Conservation (phyloP, 2,888 invertebrate species). For the Agapostemon virescens region DNA sequence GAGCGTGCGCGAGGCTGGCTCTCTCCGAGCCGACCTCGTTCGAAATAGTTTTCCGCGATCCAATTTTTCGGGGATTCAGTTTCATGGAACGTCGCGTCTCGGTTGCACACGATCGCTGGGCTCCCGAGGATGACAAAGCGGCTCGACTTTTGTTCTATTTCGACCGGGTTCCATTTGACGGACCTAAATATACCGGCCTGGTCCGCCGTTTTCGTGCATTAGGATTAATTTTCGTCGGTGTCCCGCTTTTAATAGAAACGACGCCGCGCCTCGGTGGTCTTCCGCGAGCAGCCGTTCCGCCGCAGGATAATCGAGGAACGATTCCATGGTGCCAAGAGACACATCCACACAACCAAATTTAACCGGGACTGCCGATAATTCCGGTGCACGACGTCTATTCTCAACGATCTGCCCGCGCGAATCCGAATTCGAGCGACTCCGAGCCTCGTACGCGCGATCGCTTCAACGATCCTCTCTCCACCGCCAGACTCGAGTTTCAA, state of each 20-base stretch:
- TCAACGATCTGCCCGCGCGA: neutral
- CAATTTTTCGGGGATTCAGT: constrained; percentile 22
- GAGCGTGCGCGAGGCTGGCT: neutral
- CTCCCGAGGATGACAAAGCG: constrained; percentile 39
- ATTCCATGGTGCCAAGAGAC: constrained; percentile 17
- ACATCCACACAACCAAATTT: constrained; percentile 10
- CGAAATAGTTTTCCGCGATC: constrained; percentile 13
- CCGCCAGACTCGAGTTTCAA: neutral
- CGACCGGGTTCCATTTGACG: constrained; percentile 35
- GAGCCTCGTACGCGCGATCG: neutral
- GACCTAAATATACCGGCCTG: constrained; percentile 37
- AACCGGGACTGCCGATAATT: constrained; percentile 30
- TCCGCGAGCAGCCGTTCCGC: constrained; percentile 7
- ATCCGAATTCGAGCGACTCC: neutral
- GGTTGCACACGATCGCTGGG: constrained; percentile 39
- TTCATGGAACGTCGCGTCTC: constrained; percentile 17
- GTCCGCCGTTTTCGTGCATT: constrained; percentile 41
- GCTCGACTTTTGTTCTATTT: constrained; percentile 46
- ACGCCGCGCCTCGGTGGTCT: constrained; percentile 3
- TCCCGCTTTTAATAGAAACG: constrained; percentile 43
- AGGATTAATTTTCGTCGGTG: constrained; percentile 46
- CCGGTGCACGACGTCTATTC: neutral
- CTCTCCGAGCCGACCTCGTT: neutral
- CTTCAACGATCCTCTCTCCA: neutral
- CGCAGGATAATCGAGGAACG: constrained; percentile 27